phyloP scores from a whole-genome alignment of 2,113 vertebrate species.

The Gadus macrocephalus region DNA sequence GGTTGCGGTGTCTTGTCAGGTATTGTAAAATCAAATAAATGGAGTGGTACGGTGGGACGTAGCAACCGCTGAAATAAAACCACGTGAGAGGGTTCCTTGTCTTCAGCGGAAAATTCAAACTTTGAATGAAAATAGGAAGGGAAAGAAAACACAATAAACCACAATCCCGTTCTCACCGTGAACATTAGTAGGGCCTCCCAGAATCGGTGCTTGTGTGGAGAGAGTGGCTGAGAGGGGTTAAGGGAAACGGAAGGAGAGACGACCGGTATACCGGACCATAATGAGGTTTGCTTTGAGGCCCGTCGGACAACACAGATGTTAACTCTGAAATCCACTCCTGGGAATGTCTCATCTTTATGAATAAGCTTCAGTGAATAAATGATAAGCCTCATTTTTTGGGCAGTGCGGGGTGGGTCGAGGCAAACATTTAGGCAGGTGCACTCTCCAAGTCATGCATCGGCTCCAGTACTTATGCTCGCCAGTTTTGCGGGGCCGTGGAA shows the following conservation, averaged over 20 bases:
- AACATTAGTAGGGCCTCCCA: no score
- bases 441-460: neutral
- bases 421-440: neutral
- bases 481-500: neutral
- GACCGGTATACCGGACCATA: neutral
- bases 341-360: neutral
- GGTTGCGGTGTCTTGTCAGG: no score
- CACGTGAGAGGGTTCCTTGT: no score
- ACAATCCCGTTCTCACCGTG: no score
- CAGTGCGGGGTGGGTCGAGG: neutral
- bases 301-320: neutral
- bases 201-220: no score
- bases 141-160: no score
- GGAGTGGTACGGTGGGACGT: no score
- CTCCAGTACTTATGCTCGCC: neutral
- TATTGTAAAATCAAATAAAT: no score
- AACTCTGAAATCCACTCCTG: neutral
- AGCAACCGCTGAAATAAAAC: no score
- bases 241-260: neutral
- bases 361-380: constrained; percentile 12
- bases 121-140: no score
- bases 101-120: no score
- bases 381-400: neutral
- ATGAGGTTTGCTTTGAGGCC: neutral
- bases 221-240: neutral